These are phyloP conservation scores for Choristoneura fumiferana DNA, from an alignment of 1,140 invertebrate species.

Conservation along the genomic window DNA sequence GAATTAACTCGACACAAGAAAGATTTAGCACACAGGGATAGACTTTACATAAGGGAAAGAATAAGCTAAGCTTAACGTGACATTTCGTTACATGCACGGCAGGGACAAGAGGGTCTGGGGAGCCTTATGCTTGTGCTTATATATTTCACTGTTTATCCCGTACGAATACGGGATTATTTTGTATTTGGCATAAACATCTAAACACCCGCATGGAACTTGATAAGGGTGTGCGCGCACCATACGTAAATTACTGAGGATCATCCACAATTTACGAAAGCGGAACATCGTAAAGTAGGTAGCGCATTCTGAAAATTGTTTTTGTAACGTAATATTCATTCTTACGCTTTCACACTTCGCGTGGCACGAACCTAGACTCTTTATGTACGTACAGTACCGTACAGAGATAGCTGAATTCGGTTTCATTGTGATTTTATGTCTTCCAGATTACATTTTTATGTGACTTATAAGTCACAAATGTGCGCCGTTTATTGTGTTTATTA, in stretches of 20 bases:
- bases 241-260: conserved; percentile 11
- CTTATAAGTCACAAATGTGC: too few relatives aligned
- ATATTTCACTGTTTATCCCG: not conserved
- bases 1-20: not conserved
- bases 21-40: not conserved
- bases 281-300: conserved; percentile 15
- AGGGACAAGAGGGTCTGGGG: not conserved
- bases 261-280: conserved; percentile 16
- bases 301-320: conserved; percentile 11
- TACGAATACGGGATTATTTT: conserved; percentile 8
- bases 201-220: conserved; percentile 17
- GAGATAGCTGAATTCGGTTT: conserved; percentile 9
- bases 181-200: conserved; percentile 17
- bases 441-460: not conserved
- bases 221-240: conserved; percentile 12
- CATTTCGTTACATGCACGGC: not conserved
- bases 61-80: not conserved
- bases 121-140: conserved; percentile 3
- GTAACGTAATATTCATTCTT: conserved; percentile 10
- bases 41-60: not conserved
- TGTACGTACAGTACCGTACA: not conserved
- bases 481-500: too few relatives aligned
- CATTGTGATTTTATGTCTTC: conserved; percentile 8
- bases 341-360: conserved; percentile 9
- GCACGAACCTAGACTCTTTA: not conserved